These are phyloP conservation scores for Coptodon bakossiorum DNA, from an alignment of 2,113 vertebrate species.

Conservation along the genomic window DNA sequence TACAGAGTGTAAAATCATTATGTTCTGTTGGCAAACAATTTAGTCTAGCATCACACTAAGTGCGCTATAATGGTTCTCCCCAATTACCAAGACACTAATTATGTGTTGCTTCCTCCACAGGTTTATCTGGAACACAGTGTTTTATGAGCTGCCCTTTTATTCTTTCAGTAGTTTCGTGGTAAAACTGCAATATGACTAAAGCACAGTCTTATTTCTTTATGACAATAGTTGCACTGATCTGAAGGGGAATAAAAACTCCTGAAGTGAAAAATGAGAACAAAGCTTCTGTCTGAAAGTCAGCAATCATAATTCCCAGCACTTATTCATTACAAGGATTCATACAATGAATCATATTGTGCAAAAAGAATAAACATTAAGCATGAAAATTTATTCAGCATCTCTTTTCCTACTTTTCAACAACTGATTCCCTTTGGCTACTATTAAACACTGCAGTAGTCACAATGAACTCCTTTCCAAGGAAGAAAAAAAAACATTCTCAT, in stretches of 20 bases:
- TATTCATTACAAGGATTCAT: background rate
- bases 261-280: background rate
- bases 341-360: background rate
- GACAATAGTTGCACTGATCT: background rate
- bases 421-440: slow-evolving; percentile 13
- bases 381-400: slow-evolving; percentile 16
- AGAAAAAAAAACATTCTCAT: slow-evolving; percentile 23
- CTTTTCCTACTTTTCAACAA: slow-evolving; percentile 36
- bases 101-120: slow-evolving; percentile 39
- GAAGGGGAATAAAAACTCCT: background rate
- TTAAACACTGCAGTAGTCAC: slow-evolving; percentile 36
- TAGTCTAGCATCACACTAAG: slow-evolving; percentile 37
- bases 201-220: background rate
- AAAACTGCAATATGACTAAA: background rate
- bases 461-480: slow-evolving; percentile 44
- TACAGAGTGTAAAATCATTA: slow-evolving; percentile 52
- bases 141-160: background rate
- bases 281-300: background rate
- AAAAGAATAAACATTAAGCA: slow-evolving; percentile 15
- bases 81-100: slow-evolving; percentile 64
- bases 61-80: slow-evolving; percentile 39
- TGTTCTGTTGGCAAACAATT: slow-evolving; percentile 55
- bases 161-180: background rate
- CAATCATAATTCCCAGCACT: background rate
- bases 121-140: slow-evolving; percentile 31